phyloP scores from a whole-genome alignment of 2,888 invertebrate species.

The Chironomus riparius region DNA sequence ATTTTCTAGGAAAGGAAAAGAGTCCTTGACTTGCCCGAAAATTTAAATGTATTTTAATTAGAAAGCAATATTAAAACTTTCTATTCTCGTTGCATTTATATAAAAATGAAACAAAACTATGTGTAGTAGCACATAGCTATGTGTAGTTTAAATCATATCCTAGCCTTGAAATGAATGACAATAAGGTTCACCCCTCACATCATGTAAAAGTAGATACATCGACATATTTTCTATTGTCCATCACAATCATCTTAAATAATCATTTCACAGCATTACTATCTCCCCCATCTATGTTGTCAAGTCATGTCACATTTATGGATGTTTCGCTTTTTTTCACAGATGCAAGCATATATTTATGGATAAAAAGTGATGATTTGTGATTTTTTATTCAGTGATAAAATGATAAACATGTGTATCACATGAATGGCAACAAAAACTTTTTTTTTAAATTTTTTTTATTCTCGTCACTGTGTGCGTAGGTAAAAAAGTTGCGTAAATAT shows the following conservation, averaged over 20 bases:
- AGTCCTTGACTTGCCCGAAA: too few species aligned
- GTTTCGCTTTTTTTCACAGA: neutral
- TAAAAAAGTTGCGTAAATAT: neutral
- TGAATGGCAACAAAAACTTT: too few species aligned
- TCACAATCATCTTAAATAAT: slow-evolving; percentile 16
- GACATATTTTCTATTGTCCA: neutral
- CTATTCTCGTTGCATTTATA: too few species aligned
- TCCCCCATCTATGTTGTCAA: neutral
- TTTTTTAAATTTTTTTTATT: neutral
- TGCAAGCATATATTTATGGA: neutral
- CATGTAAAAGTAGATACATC: too few species aligned
- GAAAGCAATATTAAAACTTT: too few species aligned
- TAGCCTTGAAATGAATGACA: too few species aligned
- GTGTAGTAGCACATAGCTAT: too few species aligned
- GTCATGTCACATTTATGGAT: neutral
- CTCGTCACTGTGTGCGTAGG: neutral
- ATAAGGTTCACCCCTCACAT: too few species aligned
- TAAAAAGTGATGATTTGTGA: slow-evolving; percentile 26
- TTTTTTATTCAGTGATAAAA: slow-evolving; percentile 1
- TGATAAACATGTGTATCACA: neutral
- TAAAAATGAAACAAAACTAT: too few species aligned
- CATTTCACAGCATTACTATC: neutral
- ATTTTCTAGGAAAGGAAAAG: too few species aligned
- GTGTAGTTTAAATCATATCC: too few species aligned
- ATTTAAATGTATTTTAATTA: too few species aligned